Evolutionary conservation across 2,888 invertebrate genomes (phyloP), one percentile per base, ranked within the genome.

Genomic region (Mythimna albipuncta): DNA sequence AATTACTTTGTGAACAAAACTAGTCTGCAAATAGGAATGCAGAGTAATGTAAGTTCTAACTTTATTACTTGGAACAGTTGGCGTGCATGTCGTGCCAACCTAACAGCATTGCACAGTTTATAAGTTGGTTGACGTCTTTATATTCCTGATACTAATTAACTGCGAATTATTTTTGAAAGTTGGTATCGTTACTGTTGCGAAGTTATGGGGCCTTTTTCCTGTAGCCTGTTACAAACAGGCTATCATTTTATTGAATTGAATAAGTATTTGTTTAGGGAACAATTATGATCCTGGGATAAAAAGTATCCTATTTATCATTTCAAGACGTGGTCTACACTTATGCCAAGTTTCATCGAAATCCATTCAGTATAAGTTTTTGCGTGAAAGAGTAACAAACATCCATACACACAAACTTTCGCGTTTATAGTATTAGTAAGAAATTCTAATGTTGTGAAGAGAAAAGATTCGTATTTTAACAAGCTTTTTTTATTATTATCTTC

Each of bases 1-100:
- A 75, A 82, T 80, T 62, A 74, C 75, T 67, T 83, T 3, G 10
- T 44, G 26, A 81, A 83, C 83, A 21, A 67, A 75, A 81, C 66
- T 74, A 59, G 69, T 72, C 61, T 32, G 47, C 54, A 50, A 55
- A 72, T 57, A 54, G 68, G 62, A 81, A 84, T 77, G 77, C 64
- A 76, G 82, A 85, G 79, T 79, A 64, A 78, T 71, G 66, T 72
- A 82, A 82, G 67, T 86, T 77, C n/a, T 50, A 66, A 75, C 65
- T 86, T 86, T 76, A 79, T 79, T 26, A 69, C 68, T 64, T 78
- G 9, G 67, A 62, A 55, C 61, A 76, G 69, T 65, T 85, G 44
- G 79, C 85, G 79, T 85, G 86, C 81, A 66, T 59, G 64, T 64
- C 69, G 64, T 58, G 35, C 68, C 58, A 74, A 72, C 66, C 68